A percentile compares a stretch with the other conserved stretches of the same genome.
These are phyloP conservation scores for Augochlorella aurata DNA, from an alignment of 2,888 invertebrate genomes.

Conservation along the genomic window DNA sequence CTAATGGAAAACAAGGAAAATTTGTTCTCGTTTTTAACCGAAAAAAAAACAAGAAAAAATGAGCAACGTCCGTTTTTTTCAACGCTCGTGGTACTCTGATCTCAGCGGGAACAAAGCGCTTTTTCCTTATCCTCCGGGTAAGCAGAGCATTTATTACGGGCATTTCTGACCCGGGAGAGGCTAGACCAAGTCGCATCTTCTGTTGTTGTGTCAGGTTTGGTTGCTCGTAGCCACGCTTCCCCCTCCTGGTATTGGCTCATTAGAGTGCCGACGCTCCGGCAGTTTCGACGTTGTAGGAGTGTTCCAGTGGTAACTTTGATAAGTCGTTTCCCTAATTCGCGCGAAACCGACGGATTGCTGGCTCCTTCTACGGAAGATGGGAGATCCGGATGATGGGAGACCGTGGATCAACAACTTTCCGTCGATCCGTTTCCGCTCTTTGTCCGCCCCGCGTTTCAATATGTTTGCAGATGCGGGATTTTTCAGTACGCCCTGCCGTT, in stretches of 20 bases:
- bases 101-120: constrained; percentile 1
- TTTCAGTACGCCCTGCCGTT: background rate
- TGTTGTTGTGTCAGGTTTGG: constrained; percentile 23
- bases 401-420: background rate
- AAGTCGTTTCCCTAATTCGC: constrained; percentile 37
- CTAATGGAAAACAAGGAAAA: too few relatives aligned
- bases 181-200: constrained; percentile 26
- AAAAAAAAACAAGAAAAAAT: too few relatives aligned
- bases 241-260: constrained; percentile 47
- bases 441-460: background rate
- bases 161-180: constrained; percentile 24
- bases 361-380: background rate
- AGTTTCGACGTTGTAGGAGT: constrained; percentile 36
- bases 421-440: background rate
- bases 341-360: constrained; percentile 21
- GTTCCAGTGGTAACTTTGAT: constrained; percentile 47
- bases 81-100: too few relatives aligned
- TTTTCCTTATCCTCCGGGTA: constrained; percentile 46
- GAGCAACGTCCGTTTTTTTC: too few relatives aligned
- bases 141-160: constrained; percentile 47
- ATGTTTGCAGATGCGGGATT: background rate
- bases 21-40: too few relatives aligned
- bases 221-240: constrained; percentile 32
- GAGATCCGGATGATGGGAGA: background rate
- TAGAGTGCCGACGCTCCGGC: constrained; percentile 48